phyloP scores from a whole-genome alignment of 2,113 vertebrate genomes.

The Macrotus californicus region DNA sequence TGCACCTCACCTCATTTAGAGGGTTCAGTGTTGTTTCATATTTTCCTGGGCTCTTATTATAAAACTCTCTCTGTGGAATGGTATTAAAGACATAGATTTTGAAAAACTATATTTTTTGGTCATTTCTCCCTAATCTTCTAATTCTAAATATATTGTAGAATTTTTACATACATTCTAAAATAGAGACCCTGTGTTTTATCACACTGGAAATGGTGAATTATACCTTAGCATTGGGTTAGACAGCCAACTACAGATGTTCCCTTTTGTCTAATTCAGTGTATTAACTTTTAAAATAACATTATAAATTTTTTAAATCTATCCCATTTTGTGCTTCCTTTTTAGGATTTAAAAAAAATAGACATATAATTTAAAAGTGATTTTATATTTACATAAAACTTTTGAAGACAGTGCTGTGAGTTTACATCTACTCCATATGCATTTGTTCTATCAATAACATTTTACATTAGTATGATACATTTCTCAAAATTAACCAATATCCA shows the following conservation, averaged over 20 bases:
- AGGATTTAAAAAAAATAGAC: not conserved
- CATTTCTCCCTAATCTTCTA: not conserved
- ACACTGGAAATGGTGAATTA: not conserved
- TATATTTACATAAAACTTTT: not conserved
- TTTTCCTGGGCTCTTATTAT: not conserved
- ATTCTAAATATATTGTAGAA: not conserved
- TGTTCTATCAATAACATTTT: not conserved
- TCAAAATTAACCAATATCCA: not conserved
- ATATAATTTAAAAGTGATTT: not conserved
- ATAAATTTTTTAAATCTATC: not conserved
- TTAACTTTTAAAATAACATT: not conserved
- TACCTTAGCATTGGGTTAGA: not conserved
- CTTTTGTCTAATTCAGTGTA: not conserved
- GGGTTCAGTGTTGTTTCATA: not conserved
- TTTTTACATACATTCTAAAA: not conserved
- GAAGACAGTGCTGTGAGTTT: not conserved
- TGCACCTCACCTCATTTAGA: not conserved
- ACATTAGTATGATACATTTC: not conserved
- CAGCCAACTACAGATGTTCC: not conserved
- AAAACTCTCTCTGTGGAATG: not conserved
- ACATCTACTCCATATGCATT: too few relatives aligned
- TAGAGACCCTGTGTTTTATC: not conserved
- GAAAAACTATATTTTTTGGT: not conserved
- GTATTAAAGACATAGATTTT: not conserved
- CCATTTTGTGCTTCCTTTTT: not conserved